Evolutionary conservation across 2,888 invertebrate genomes (phyloP), one percentile per base, ranked within the genome.

Genomic region (Xestia c-nigrum): DNA sequence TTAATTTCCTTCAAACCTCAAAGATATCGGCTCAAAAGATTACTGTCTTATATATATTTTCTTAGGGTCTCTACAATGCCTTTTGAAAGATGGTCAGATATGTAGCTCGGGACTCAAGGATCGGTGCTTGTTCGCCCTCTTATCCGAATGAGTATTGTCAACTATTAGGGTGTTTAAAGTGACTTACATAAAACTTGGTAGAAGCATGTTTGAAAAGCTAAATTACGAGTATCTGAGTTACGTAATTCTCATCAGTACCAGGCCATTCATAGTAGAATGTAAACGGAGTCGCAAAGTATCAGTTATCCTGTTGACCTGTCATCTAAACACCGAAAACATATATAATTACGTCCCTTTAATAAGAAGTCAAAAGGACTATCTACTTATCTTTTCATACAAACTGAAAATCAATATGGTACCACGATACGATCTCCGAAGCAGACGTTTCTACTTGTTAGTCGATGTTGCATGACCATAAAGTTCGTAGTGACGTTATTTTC

Each of bases 391-490:
- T 64, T 69, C 50, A 61, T 65, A 80, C 43, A 64, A 61, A 67
- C 46, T 31, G 55, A 84, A 81, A 82, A 85, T 83, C 76, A 69
- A 81, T 85, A 72, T 83, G 24, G 38, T 52, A 21, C 24, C 65
- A 65, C 57, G 76, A 86, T 86, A 86, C 70, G 52, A 86, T 84
- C 73, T 79, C 31, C 43, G 46, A 75, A 68, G 52, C 47, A 86
- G 75, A 75, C 76, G 67, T 76, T 57, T 81, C 57, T 74, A 72
- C 68, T 85, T 72, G 74, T 67, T 66, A 64, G 76, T 66, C 73
- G 63, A 85, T 68, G 63, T 82, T 87, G 87, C 78, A 87, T 85
- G 81, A 76, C 16, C 55, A 57, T 82, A 85, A 77, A 75, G 66
- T 70, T 85, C 52, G 50, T 50, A 61, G 75, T 82, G 75, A 82